Conservation (phyloP, 1,140 invertebrate genomes). For the Wasmannia auropunctata region DNA sequence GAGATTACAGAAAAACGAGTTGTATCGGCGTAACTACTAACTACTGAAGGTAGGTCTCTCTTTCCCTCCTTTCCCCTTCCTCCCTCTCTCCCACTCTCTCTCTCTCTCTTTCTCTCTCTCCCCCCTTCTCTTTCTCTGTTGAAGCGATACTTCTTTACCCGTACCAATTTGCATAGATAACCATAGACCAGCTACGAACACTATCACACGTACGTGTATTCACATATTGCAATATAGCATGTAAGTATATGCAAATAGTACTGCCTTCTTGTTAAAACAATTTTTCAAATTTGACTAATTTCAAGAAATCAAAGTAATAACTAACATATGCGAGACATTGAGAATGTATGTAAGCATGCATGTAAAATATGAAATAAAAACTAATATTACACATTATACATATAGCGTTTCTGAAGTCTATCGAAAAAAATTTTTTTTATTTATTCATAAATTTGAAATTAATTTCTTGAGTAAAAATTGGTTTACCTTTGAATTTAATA, state of each 20-base stretch:
- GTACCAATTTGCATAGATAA: conserved; percentile 75
- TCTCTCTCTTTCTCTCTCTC: too few relatives aligned
- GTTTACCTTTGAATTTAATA: conserved; percentile 86
- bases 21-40: conserved; percentile 9
- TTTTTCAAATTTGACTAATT: neutral
- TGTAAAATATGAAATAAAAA: neutral
- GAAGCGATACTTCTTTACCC: conserved; percentile 55
- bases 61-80: too few relatives aligned
- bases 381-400: neutral
- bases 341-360: neutral
- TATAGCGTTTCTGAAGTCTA: neutral
- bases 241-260: conserved; percentile 72
- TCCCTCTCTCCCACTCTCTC: too few relatives aligned
- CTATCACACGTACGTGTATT: conserved; percentile 31
- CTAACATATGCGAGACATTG: neutral
- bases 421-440: neutral
- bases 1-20: conserved; percentile 18
- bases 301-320: neutral
- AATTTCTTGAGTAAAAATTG: neutral
- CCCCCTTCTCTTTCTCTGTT: too few relatives aligned
- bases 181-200: conserved; percentile 54
- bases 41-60: neutral
- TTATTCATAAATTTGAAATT: neutral
- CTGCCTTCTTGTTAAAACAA: conserved; percentile 5
- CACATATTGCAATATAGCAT: conserved; percentile 65